These are phyloP conservation scores for Caenorhabditis angaria DNA, from an alignment of 2,888 invertebrate genomes.

Conservation along the genomic window DNA sequence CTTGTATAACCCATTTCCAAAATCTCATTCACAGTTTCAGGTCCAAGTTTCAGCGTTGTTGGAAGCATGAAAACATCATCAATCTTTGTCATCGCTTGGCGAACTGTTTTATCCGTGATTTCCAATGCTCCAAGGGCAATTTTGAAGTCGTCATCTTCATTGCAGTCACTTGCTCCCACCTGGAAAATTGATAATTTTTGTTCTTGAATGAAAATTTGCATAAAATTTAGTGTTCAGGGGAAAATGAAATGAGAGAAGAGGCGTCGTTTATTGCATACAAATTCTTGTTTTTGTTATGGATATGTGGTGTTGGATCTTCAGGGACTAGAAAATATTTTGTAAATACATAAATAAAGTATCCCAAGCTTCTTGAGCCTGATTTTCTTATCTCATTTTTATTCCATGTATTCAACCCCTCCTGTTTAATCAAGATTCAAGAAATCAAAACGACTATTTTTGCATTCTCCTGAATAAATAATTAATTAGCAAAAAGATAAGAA, in stretches of 20 bases:
- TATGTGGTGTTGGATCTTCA: too few relatives aligned
- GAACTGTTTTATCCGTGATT: conserved; percentile 89
- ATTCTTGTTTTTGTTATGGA: too few relatives aligned
- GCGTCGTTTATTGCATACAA: neutral
- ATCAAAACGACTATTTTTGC: too few relatives aligned
- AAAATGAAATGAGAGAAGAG: neutral
- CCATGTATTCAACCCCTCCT: too few relatives aligned
- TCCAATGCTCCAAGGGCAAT: conserved; percentile 84
- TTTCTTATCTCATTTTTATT: too few relatives aligned
- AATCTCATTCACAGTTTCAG: conserved; percentile 95
- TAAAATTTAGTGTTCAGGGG: too few relatives aligned
- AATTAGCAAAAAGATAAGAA: too few relatives aligned
- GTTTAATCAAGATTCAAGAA: too few relatives aligned
- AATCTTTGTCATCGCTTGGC: conserved; percentile 93
- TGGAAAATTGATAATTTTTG: neutral
- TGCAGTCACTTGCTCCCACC: conserved; percentile 10
- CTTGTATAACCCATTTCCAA: conserved; percentile 90
- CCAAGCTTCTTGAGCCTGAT: too few relatives aligned
- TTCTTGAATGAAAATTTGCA: neutral
- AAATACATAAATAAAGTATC: too few relatives aligned
- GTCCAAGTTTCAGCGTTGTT: conserved; percentile 84
- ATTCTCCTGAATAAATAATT: too few relatives aligned
- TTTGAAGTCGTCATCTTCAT: conserved; percentile 67
- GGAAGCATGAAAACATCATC: conserved; percentile 96
- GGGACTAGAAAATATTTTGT: too few relatives aligned